Conservation (phyloP, 1,140 invertebrate species). For the Tetramorium simillimum region DNA sequence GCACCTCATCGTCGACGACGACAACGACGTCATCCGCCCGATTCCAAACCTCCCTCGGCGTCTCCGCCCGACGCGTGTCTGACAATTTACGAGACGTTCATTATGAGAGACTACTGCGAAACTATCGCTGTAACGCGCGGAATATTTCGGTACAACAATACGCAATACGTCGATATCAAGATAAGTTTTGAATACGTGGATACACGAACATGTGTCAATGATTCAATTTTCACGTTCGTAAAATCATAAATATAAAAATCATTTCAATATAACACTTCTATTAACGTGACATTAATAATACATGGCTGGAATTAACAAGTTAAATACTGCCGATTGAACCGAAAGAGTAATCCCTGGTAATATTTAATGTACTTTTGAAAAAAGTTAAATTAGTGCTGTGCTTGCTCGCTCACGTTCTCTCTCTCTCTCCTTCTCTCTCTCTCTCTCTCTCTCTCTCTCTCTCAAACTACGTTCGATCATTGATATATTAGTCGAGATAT, state of each 20-base stretch:
- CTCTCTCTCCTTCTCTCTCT: too few species aligned
- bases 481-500: not conserved
- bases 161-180: not conserved
- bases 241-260: slow-evolving; percentile 5
- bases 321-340: not conserved
- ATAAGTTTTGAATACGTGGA: not conserved
- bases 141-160: not conserved
- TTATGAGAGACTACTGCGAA: slow-evolving; percentile 24
- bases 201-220: not conserved
- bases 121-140: not conserved
- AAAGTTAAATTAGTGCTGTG: not conserved
- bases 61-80: not conserved
- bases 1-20: slow-evolving; percentile 6
- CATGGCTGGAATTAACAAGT: not conserved
- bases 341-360: slow-evolving; percentile 1
- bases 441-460: not conserved
- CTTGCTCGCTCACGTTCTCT: too few species aligned
- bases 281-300: slow-evolving; percentile 48
- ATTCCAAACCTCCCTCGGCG: not conserved
- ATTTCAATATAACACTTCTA: not conserved
- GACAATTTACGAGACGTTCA: slow-evolving; percentile 47
- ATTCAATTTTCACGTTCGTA: slow-evolving; percentile 1
- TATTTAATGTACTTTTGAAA: slow-evolving; percentile 27
- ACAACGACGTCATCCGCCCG: not conserved
- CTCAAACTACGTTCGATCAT: not conserved